Conservation (phyloP, 2,113 vertebrate species). For the Probosciger aterrimus region DNA sequence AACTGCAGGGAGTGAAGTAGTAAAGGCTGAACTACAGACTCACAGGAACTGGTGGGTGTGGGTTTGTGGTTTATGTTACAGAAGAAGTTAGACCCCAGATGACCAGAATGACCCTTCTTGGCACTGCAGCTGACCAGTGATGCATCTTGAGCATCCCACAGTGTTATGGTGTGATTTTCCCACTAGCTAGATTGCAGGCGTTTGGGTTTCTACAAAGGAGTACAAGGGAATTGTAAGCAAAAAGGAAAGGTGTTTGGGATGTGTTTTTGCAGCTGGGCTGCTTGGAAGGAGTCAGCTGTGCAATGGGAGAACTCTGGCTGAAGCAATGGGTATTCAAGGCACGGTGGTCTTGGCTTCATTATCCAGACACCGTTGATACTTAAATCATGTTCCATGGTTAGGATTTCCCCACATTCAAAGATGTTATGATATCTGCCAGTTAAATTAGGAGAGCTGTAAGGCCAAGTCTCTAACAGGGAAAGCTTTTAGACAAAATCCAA, state of each 20-base stretch:
- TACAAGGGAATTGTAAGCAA: not conserved
- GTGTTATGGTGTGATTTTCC: constrained; percentile 2
- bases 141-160: not conserved
- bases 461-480: not conserved
- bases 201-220: not conserved
- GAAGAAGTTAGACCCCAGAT: constrained; percentile 8
- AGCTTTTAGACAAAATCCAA: not conserved
- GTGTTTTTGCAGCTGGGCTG: not conserved
- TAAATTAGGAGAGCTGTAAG: not conserved
- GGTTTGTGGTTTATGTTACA: not conserved
- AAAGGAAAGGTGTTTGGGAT: not conserved
- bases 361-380: not conserved
- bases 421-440: not conserved
- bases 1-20: not conserved
- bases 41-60: not conserved
- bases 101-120: constrained; percentile 2
- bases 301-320: not conserved
- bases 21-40: not conserved
- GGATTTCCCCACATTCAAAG: not conserved
- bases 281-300: not conserved
- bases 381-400: not conserved
- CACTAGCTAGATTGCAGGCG: constrained; percentile 2
- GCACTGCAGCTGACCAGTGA: not conserved
- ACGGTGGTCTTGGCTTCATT: constrained; percentile 8
- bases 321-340: not conserved